Conservation (phyloP, 2,888 invertebrate genomes). For the Monopis laevigella region DNA sequence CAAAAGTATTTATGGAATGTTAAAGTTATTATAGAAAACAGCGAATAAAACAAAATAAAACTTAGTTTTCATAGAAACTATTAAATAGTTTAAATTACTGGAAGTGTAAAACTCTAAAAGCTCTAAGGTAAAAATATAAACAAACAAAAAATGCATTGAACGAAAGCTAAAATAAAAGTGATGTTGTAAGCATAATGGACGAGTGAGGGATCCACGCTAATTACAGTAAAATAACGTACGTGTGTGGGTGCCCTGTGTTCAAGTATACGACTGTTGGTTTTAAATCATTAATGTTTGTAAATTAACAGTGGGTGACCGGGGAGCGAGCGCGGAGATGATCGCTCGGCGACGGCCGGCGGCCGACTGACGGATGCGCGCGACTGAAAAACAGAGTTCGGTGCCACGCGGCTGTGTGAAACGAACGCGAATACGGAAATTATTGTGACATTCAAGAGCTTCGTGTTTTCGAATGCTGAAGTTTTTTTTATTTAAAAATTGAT, state of each 20-base stretch:
- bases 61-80: background rate
- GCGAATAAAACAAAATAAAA: too few species aligned
- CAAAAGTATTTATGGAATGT: too few species aligned
- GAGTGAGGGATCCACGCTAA: too few species aligned
- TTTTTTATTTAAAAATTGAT: background rate
- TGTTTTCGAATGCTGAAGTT: background rate
- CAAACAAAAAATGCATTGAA: background rate
- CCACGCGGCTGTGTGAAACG: constrained; percentile 3
- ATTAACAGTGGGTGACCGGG: constrained; percentile 38
- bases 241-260: constrained; percentile 38
- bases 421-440: constrained; percentile 8
- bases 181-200: too few species aligned
- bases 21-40: too few species aligned
- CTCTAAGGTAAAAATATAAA: too few species aligned
- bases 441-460: background rate
- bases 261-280: background rate
- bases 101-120: background rate
- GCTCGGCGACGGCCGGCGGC: constrained; percentile 45
- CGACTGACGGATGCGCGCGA: constrained; percentile 33
- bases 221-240: too few species aligned
- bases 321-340: constrained; percentile 28
- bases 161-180: background rate
- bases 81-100: background rate
- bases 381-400: constrained; percentile 25
- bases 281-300: constrained; percentile 30